Evolutionary conservation across 2,113 vertebrate species (phyloP), one percentile per base, ranked within the genome.

Genomic region (Rhinolophus ferrumequinum): DNA sequence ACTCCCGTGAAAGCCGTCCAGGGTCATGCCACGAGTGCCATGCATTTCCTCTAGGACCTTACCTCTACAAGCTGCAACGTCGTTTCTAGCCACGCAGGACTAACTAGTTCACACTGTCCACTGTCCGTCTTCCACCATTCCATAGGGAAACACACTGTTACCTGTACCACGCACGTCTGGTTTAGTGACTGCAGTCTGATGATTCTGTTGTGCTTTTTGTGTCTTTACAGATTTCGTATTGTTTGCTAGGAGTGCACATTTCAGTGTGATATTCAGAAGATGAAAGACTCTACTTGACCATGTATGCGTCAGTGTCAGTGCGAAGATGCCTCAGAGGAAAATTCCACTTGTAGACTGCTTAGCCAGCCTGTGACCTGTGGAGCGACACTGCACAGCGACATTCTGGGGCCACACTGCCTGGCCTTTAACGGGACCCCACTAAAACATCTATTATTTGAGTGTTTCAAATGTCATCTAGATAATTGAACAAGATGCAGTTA

Each of bases 331-430:
- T 18, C 15, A 81, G 24, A 47, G 62, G 38, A 62, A 38, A 21
- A 24, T 21, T 22, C n/a, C 64, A 33, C 44, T 28, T 70, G 2
- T 13, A 56, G 9, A 21, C 14, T 1, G 28, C 44, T 21, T 3
- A 18, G 66, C 4, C 21, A 38, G 18, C 30, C 60, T 66, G 12
- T 19, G 8, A 50, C 1, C 28, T 60, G 5, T 3, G 38, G 30
- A 56, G 41, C n/a, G 54, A 38, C 28, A 22, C 9, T 4, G 2
- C 82, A 8, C 1, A 8, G 28, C 33, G 18, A 24, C 5, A 3
- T 1, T 5, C 30, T 0, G 7, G 30, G 14, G 28, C 33, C 47
- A 47, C 22, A 33, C 0, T 3, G 1, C 28, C 14, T 33, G 41
- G 56, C 33, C 26, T 6, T 2, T 24, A 67, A 38, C 38, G 79